Evolutionary conservation across 2,888 invertebrate species (phyloP).

Genomic region (Rhynchonema sp.): DNA sequence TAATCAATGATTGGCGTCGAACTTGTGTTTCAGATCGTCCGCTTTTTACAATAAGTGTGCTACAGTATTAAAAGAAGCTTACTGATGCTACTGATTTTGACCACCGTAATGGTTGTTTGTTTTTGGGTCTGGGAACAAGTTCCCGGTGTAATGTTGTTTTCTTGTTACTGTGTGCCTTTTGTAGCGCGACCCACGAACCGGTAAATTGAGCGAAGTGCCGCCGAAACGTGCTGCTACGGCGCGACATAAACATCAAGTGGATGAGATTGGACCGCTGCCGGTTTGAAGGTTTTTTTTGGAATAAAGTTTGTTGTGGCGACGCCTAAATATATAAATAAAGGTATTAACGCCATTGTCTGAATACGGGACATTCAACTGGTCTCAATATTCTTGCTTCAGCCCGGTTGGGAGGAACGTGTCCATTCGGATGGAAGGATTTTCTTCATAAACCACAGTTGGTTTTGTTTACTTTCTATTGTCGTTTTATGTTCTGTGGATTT

Average conservation of each 20-base stretch:
- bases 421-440: slow-evolving; percentile 90
- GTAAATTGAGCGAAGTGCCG: slow-evolving; percentile 63
- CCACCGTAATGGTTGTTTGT: no score
- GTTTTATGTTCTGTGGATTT: neutral
- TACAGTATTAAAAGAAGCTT: no score
- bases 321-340: no score
- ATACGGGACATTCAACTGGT: neutral
- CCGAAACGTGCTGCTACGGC: slow-evolving; percentile 27
- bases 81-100: no score
- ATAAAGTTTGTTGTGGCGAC: no score
- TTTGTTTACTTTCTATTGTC: no score
- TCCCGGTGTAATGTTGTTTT: no score
- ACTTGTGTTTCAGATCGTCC: no score
- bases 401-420: slow-evolving; percentile 93
- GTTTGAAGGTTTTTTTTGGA: slow-evolving; percentile 20
- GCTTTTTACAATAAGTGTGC: no score
- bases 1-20: no score
- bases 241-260: slow-evolving; percentile 30
- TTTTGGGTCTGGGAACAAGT: no score
- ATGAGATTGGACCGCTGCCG: slow-evolving; percentile 78
- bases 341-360: slow-evolving; percentile 2
- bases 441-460: slow-evolving; percentile 91
- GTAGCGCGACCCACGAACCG: slow-evolving; percentile 59
- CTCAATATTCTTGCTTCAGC: slow-evolving; percentile 29
- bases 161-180: neutral